These are phyloP conservation scores for Periophthalmus magnuspinnatus DNA, from an alignment of 2,797 vertebrate species.

Conservation along the genomic window DNA sequence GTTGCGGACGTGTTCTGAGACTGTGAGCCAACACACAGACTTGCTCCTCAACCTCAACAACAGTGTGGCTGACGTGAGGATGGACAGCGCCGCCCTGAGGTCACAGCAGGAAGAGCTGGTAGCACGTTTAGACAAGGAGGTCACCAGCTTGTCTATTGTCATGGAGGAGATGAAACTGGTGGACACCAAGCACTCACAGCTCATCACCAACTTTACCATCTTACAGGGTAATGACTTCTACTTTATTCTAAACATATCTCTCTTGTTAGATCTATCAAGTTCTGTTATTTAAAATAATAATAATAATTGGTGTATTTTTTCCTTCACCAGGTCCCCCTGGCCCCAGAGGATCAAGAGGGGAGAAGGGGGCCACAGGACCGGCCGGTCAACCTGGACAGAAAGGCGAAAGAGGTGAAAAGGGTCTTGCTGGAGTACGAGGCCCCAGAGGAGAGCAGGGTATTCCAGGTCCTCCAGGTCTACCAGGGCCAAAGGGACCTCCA, in stretches of 20 bases:
- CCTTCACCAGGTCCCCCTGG: constrained; percentile 88
- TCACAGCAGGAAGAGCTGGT: constrained; percentile 89
- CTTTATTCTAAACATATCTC: neutral
- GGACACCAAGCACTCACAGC: constrained; percentile 93
- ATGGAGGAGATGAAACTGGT: constrained; percentile 99
- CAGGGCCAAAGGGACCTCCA: constrained; percentile 86
- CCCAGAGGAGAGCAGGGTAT: constrained; percentile 85
- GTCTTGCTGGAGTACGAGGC: constrained; percentile 83
- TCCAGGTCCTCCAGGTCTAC: constrained; percentile 81
- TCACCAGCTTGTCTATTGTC: constrained; percentile 88
- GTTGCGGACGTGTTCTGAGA: constrained; percentile 88
- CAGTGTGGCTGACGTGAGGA: constrained; percentile 82
- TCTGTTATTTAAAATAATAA: neutral
- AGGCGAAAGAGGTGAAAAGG: constrained; percentile 92
- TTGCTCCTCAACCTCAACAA: constrained; percentile 85
- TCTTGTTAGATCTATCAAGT: neutral
- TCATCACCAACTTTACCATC: constrained; percentile 97
- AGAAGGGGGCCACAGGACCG: constrained; percentile 86
- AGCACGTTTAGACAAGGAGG: constrained; percentile 88
- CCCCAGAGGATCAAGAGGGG: constrained; percentile 90
- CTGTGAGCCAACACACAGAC: constrained; percentile 87
- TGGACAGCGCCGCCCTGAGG: constrained; percentile 81
- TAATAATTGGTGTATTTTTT: constrained; percentile 6
- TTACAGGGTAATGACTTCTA: constrained; percentile 82
- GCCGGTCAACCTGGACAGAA: constrained; percentile 84